Base-by-base conservation (phyloP, 2,113 vertebrate species). In the Lepus europaeus region DNA sequence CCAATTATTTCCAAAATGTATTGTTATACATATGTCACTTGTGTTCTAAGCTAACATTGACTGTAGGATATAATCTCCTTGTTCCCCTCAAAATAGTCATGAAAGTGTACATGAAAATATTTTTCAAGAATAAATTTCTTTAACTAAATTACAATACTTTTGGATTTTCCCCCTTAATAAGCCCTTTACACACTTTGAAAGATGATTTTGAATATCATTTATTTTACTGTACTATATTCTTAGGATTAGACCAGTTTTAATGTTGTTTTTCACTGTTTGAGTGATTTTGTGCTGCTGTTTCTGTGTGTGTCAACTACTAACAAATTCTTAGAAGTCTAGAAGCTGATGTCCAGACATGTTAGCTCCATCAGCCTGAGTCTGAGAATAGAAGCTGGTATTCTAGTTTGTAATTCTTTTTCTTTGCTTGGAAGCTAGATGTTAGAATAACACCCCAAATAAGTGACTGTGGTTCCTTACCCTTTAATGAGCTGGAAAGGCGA, bases 111-210 rank as follows among this genome's bases (percentile, higher is more conserved):
- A 33, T 95, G 83, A 78, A 97, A 89, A 85, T 89, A 64, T 96
- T 94, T 93, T 94, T 94, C 72, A 95, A 97, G 92, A 96, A 96
- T 95, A 90, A 95, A 90, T 97, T 93, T 96, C 56, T 89, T 76
- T 90, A 76, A 86, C 89, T 93, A 76, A 97, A 87, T 91, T 84
- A 89, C 1, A 96, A 11, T 91, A 89, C 39, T 92, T 94, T 49
- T 94, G 72, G 66, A 53, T 89, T 96, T 94, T 82, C 79, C 89
- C 91, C 89, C 81, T 93, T 72, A 61, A 59, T 84, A 93, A 94
- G 82, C 45, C 66, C 36, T 27, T 69, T 73, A 77, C 9, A 78
- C 39, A 91, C 69, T 89, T 95, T 95, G 77, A 82, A 59, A 92
- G 31, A 69, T 77, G 36, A 74, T 93, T 73, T 45, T 82, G 25